Evolutionary conservation across 2,113 vertebrate species (phyloP).

Genomic region (Saguinus midas): DNA sequence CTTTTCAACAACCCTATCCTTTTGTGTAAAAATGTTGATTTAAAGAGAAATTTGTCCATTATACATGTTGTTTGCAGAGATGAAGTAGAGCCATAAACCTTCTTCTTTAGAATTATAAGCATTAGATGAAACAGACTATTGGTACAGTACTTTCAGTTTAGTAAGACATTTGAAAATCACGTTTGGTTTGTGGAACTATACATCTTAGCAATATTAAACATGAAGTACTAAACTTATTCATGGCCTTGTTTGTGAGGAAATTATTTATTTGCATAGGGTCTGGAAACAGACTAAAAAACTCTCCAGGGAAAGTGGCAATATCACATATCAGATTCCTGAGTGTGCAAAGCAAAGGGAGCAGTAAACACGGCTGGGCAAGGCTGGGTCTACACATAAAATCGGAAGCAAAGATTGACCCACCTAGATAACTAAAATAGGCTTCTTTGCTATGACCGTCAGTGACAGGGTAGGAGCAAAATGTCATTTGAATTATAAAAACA

Average conservation of each 20-base stretch:
- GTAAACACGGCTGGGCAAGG: not conserved
- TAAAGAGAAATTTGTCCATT: conserved; percentile 42
- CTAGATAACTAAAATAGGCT: not conserved
- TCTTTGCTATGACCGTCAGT: not conserved
- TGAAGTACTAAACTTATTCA: not conserved
- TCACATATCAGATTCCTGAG: not conserved
- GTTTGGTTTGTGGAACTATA: not conserved
- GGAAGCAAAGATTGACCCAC: not conserved
- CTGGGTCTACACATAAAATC: not conserved
- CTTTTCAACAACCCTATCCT: conserved; percentile 12
- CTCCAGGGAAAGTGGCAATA: not conserved
- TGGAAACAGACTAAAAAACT: not conserved
- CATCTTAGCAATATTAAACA: conserved; percentile 33
- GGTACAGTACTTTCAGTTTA: not conserved
- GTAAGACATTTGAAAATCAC: conserved; percentile 55
- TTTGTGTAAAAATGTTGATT: conserved; percentile 56
- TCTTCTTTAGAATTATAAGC: conserved; percentile 30
- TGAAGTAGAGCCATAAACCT: conserved; percentile 28
- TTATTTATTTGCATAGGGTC: not conserved
- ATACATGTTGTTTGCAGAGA: conserved; percentile 28
- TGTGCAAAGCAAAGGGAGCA: not conserved
- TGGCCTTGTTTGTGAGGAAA: conserved; percentile 11
- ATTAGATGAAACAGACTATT: conserved; percentile 4
- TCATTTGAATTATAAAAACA: not conserved
- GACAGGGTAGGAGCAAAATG: not conserved